Percentiles rank a stretch among this genome's conserved stretches.
phyloP scores from a whole-genome alignment of 2,888 invertebrate genomes.

The Plagiodera versicolora region DNA sequence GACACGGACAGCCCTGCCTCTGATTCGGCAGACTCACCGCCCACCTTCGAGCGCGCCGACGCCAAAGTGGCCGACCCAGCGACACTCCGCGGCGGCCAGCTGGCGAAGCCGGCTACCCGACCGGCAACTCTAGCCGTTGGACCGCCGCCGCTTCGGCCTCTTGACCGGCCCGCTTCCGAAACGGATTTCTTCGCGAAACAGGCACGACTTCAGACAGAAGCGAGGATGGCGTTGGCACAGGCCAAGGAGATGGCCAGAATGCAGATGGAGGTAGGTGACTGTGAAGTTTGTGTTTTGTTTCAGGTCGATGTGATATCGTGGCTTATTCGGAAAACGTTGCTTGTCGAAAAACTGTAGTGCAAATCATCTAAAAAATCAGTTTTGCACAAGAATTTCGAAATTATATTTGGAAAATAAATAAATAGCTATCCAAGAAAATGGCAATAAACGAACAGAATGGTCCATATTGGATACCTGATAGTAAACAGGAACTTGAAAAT shows the following conservation, averaged over 20 bases:
- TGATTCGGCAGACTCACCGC: constrained; percentile 65
- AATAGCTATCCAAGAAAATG: too few species aligned
- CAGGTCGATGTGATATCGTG: too few species aligned
- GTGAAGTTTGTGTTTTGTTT: too few species aligned
- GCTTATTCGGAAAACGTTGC: too few species aligned
- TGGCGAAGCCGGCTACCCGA: constrained; percentile 27
- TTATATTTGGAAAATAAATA: too few species aligned
- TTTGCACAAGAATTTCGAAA: too few species aligned
- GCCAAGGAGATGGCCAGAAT: constrained; percentile 90
- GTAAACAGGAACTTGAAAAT: too few species aligned
- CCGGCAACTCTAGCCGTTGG: constrained; percentile 51
- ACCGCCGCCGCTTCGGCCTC: constrained; percentile 57
- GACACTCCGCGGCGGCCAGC: constrained; percentile 28
- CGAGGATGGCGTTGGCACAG: constrained; percentile 83
- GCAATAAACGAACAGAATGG: too few species aligned
- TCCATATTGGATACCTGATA: too few species aligned
- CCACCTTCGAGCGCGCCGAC: constrained; percentile 40
- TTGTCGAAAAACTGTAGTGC: too few species aligned
- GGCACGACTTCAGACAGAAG: constrained; percentile 82
- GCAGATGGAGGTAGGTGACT: constrained; percentile 81
- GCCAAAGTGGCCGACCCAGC: constrained; percentile 2
- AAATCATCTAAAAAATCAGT: too few species aligned
- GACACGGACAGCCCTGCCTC: constrained; percentile 80
- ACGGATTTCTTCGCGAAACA: constrained; percentile 81
- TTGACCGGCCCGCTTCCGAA: constrained; percentile 59